Evolutionary conservation across 2,888 invertebrate genomes (phyloP), one percentile per base, ranked within the genome.

Genomic region (Stenichneumon culpator): DNA sequence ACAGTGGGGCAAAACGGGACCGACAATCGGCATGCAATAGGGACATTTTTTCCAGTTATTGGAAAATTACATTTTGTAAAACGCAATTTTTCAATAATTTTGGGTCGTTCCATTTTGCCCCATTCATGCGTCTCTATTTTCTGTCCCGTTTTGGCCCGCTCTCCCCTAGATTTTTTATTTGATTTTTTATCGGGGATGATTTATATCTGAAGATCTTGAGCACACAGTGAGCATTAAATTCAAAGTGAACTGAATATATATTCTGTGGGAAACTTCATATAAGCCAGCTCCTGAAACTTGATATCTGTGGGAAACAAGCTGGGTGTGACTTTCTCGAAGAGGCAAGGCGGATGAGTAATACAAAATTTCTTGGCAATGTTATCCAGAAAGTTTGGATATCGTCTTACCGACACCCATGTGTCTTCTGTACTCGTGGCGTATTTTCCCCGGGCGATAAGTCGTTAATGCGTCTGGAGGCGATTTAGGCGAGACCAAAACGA

Each of bases 291-390:
- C 63, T n/a, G 16, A 32, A 63, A 63, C 63, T 63, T 14, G 36
- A 69, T 74, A 52, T 54, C 44, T 32, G 28, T 47, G 67, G 9
- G 39, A 47, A 80, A 73, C 32, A 16, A 25, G 36, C 57, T 69
- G 36, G 73, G 54, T 39, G 80, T 39, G 50, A 74, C 73, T 83
- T 81, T 54, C 57, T 63, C 39, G 39, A 79, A 81, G 69, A 75
- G 67, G 25, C 57, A 65, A 60, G 81, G 81, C 52, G 67, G 57
- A 75, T 77, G 68, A 77, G 79, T 63, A 79, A 75, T 82, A 87
- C 84, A 86, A 90, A 86, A 50, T 28, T 77, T 87, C 84, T 89
- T 90, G 90, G 89, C 90, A 47, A 89, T 83, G 77, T 39, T 67
- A 77, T 86, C 80, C 84, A 69, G 80, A 86, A 89, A 89, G 82